A percentile compares a stretch with the other conserved stretches of the same genome.
Evolutionary conservation across 2,888 invertebrate species (phyloP).

Genomic region (Sinopyrophorus schimmeli): DNA sequence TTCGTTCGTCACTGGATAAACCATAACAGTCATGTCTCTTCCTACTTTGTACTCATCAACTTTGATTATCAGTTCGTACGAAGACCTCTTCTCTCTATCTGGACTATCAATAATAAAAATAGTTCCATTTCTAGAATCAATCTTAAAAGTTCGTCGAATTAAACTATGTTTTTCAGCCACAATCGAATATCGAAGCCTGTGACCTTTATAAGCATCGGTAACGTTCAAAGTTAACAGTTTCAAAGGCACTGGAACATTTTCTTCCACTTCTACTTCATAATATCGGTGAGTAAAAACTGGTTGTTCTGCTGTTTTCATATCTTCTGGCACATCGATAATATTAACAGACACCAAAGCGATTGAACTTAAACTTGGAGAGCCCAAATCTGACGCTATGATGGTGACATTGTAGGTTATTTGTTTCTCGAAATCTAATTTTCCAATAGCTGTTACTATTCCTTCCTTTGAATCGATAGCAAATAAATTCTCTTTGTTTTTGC

Average conservation of each 20-base stretch:
- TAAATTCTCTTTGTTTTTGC: constrained; percentile 63
- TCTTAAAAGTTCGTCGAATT: constrained; percentile 66
- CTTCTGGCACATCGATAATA: constrained; percentile 68
- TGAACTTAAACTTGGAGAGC: constrained; percentile 79
- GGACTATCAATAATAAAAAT: constrained; percentile 73
- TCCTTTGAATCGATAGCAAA: constrained; percentile 86
- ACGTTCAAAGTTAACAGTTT: constrained; percentile 77
- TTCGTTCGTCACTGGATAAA: constrained; percentile 76
- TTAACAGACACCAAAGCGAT: constrained; percentile 73
- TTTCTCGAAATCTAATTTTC: constrained; percentile 72
- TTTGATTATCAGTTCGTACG: constrained; percentile 64
- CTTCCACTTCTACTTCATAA: constrained; percentile 81
- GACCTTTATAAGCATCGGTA: constrained; percentile 66
- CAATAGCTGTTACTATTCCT: constrained; percentile 76
- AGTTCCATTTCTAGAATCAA: constrained; percentile 77
- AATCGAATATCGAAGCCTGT: constrained; percentile 68
- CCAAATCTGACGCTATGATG: constrained; percentile 82
- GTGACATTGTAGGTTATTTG: constrained; percentile 73
- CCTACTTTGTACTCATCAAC: constrained; percentile 61
- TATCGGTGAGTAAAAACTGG: constrained; percentile 60
- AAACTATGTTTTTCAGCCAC: constrained; percentile 64
- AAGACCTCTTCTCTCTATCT: constrained; percentile 71
- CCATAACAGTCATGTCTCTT: constrained; percentile 72
- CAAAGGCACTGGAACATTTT: constrained; percentile 77
- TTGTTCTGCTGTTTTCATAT: constrained; percentile 47